A percentile compares a stretch with the other conserved stretches of the same genome.
Evolutionary conservation across 1,140 invertebrate species (phyloP).

Genomic region (Colletes gigas): DNA sequence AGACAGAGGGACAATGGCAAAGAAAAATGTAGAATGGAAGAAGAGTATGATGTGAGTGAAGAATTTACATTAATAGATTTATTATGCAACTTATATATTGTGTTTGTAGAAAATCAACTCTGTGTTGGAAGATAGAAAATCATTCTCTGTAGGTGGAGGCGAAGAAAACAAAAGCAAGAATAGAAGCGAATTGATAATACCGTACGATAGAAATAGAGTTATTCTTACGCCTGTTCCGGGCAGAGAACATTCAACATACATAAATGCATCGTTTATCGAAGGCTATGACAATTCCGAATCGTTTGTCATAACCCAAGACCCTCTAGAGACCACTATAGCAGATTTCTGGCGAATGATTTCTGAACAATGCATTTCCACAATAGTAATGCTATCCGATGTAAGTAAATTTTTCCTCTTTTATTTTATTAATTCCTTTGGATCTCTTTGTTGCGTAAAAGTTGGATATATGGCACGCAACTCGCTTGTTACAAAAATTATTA

Average conservation of each 20-base stretch:
- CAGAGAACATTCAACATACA: conserved; percentile 95
- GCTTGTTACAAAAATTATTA: neutral
- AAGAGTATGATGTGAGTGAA: conserved; percentile 90
- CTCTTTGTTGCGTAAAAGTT: conserved; percentile 43
- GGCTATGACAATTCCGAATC: conserved; percentile 96
- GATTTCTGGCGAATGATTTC: conserved; percentile 99
- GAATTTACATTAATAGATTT: conserved; percentile 20
- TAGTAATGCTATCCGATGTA: conserved; percentile 97
- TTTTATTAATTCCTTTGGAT: neutral
- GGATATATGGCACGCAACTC: conserved; percentile 47
- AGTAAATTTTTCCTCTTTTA: conserved; percentile 67
- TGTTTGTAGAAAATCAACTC: conserved; percentile 88
- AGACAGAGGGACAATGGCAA: conserved; percentile 86
- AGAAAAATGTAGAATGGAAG: conserved; percentile 86
- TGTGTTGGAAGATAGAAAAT: conserved; percentile 91
- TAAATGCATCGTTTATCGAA: conserved; percentile 98
- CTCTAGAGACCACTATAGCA: conserved; percentile 91
- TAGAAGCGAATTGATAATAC: conserved; percentile 92
- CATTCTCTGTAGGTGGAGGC: conserved; percentile 88
- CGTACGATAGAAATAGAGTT: conserved; percentile 95
- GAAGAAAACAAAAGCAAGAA: conserved; percentile 95
- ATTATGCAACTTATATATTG: conserved; percentile 25
- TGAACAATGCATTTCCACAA: conserved; percentile 93
- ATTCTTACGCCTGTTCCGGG: conserved; percentile 90
- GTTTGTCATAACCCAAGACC: conserved; percentile 98